Base-by-base conservation (phyloP, 2,797 vertebrate species). In the Trematomus bernacchii region DNA sequence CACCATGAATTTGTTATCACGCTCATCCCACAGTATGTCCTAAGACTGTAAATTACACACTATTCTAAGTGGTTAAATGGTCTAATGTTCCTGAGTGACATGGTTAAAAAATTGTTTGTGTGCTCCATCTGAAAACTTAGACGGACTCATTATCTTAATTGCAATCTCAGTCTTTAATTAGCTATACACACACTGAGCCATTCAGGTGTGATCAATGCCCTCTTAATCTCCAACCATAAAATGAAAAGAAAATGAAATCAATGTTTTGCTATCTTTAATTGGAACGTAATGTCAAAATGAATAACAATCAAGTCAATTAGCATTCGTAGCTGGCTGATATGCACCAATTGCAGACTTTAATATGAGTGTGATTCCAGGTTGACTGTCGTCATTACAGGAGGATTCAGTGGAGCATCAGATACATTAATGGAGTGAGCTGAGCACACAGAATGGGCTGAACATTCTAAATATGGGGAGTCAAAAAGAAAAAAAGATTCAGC, bases 281-380 rank as follows among this genome's bases (percentile, higher is more conserved):
- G 90, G 93, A 94, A 90, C 65, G 80, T 89, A 88, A 93, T 83
- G 91, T 93, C 90, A 91, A 86, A 94, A 93, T 92, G 85, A 94
- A 93, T 94, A 92, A 92, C 89, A 91, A 91, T 92, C 88, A 89
- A 91, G 90, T 85, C 90, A 88, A 93, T 94, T 92, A 93, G 89
- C 86, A 82, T 87, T 21, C 18, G 37, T 53, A 33, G 73, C 77
- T 14, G 66, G 76, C 73, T 75, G 84, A 88, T 84, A 80, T 75
- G 83, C 81, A 30, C 77, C n/a, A 85, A 88, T 87, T 90, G 77
- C 71, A 80, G 50, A 71, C 75, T 80, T 63, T 85, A 79, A 85
- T 87, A 84, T 69, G 30, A 51, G 77, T 70, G 76, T 61, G 79
- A 92, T 91, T 92, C 80, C 77, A 71, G 88, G 92, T 88, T 92